Conservation (phyloP, 2,113 vertebrate species). For the Beaufortia kweichowensis region DNA sequence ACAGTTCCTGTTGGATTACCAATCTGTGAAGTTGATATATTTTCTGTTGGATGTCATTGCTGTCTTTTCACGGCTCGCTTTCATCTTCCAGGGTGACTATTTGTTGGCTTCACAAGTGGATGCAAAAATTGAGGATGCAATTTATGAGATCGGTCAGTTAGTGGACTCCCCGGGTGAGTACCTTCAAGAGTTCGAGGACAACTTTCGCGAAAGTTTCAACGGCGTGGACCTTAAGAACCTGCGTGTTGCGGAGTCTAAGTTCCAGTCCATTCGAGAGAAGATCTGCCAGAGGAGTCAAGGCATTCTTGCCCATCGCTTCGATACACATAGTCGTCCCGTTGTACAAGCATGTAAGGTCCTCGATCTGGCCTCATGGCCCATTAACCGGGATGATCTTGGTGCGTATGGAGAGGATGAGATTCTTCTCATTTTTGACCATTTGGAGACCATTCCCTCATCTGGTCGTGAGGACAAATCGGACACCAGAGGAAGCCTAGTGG, state of each 20-base stretch:
- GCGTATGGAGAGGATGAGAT: conserved; percentile 90
- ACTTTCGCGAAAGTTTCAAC: conserved; percentile 93
- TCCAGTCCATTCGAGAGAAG: conserved; percentile 95
- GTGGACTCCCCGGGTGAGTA: conserved; percentile 90
- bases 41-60: conserved; percentile 93
- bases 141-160: conserved; percentile 89
- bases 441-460: conserved; percentile 81
- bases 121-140: conserved; percentile 87
- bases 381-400: conserved; percentile 83
- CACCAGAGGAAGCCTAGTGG: conserved; percentile 77
- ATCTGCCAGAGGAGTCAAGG: conserved; percentile 92
- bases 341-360: conserved; percentile 90
- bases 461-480: conserved; percentile 79
- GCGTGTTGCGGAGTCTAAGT: conserved; percentile 93
- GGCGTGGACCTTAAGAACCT: conserved; percentile 91
- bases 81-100: conserved; percentile 89
- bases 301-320: conserved; percentile 87
- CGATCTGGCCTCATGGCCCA: conserved; percentile 86
- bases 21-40: conserved; percentile 94
- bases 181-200: conserved; percentile 94
- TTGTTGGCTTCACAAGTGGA: conserved; percentile 90
- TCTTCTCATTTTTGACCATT: conserved; percentile 85
- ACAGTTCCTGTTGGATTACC: conserved; percentile 96
- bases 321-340: conserved; percentile 83
- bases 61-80: conserved; percentile 88